Evolutionary conservation across 2,797 vertebrate species (phyloP), one percentile per base, ranked within the genome.

Genomic region (Halcyon smyrnensis): DNA sequence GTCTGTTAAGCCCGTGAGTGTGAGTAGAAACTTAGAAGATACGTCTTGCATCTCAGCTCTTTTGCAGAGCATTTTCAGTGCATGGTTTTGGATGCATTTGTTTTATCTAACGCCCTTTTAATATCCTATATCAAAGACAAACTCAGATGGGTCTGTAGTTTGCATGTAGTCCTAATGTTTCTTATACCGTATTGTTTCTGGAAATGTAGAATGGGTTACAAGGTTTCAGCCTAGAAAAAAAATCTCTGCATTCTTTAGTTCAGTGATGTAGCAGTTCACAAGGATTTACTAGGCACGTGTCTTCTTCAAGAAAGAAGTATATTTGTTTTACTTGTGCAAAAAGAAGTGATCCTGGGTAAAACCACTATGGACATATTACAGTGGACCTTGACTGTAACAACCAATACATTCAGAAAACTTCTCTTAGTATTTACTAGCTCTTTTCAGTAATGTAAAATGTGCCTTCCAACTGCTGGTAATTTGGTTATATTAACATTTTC

Each of bases 401-500:
- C 21, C 59, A 17, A 39, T 67, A 41, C 11, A 18, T 75, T 81
- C 62, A 65, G 51, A 89, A 95, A 53, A 62, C 39, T 23, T 46
- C 30, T 80, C 53, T 39, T 68, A 80, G 46, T 92, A 60, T 56
- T 79, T 86, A 48, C 30, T 77, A 76, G 19, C 50, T 76, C 41
- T 89, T 94, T 89, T 84, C 36, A 87, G 12, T 70, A 62, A 77
- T 70, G 59, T 74, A 78, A 56, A 69, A 65, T 51, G 7, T 93
- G 54, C 30, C 68, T 53, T 84, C 88, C 53, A 59, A 41, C 77
- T 89, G 48, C 59, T 62, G 32, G 18, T 71, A 56, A 86, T 91
- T 84, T 71, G 59, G 70, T 94, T 93, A 48, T 50, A 25, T 88
- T 53, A 73, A 62, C 54, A 67, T 95, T 91, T 94, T 87, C 69